Evolutionary conservation across 2,113 vertebrate genomes (phyloP).

Genomic region (Hippoglossus stenolepis): DNA sequence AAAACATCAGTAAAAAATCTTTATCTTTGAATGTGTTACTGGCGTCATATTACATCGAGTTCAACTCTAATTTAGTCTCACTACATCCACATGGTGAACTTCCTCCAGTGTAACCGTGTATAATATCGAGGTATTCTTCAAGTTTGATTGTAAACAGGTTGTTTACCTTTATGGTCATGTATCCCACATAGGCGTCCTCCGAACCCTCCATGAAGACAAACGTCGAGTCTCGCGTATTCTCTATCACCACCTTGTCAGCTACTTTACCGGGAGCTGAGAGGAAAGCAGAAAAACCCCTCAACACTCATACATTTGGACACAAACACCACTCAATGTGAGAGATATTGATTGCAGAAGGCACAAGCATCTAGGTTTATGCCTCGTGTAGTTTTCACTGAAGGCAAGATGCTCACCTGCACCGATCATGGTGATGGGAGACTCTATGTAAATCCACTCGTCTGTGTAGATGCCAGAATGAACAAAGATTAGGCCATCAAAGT

Average conservation of each 20-base stretch:
- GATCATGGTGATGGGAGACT: slow-evolving; percentile 99
- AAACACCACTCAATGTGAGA: not conserved
- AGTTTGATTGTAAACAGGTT: not conserved
- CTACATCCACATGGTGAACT: not conserved
- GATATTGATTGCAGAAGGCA: slow-evolving; percentile 45
- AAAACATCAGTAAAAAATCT: not conserved
- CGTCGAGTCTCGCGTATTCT: slow-evolving; percentile 99
- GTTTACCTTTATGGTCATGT: slow-evolving; percentile 99
- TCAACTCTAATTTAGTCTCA: not conserved
- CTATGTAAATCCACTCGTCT: slow-evolving; percentile 99
- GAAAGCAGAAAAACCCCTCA: slow-evolving; percentile 35
- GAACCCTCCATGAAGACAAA: slow-evolving; percentile 99
- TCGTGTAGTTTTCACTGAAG: slow-evolving; percentile 2
- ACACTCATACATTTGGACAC: slow-evolving; percentile 14
- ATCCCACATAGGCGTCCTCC: slow-evolving; percentile 98
- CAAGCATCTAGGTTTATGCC: not conserved
- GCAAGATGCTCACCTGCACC: slow-evolving; percentile 89
- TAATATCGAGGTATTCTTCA: too few species aligned
- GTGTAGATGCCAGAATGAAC: slow-evolving; percentile 99
- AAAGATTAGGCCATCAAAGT: slow-evolving; percentile 99
- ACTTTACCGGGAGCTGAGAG: slow-evolving; percentile 95
- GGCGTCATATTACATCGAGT: not conserved
- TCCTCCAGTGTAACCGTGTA: not conserved
- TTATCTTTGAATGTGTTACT: not conserved
- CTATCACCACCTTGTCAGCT: slow-evolving; percentile 90